Base-by-base conservation (phyloP, 2,113 vertebrate species). In the Dicrurus megarhynchus region DNA sequence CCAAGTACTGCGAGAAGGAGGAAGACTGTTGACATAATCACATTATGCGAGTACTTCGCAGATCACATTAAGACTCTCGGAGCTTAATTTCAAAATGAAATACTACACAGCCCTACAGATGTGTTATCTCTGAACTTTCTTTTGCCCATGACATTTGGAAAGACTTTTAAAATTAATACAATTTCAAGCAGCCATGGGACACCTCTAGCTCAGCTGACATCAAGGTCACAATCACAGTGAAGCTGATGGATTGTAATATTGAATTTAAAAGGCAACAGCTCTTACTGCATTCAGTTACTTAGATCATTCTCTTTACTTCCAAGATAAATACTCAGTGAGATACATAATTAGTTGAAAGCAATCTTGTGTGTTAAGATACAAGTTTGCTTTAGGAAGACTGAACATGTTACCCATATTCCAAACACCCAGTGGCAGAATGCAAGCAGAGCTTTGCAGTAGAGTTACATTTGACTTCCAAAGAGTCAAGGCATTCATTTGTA, bases 371-470 rank as follows among this genome's bases (percentile, higher is more conserved):
- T 56, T 85, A 57, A 63, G 39, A 33, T 10, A 47, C 0, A 6
- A n/a, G 11, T 52, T 68, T 42, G 37, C 39, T 88, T 93, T 63
- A 81, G 35, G 39, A 81, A 53, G 39, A 44, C 39, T 28, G 39
- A 86, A 61, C 13, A 7, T 19, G 41, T 9, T 63, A 35, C 6
- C 41, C 41, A 7, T 32, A 64, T 41, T 69, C 17, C 76, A 76
- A 85, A 79, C 8, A 59, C 14, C 7, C 8, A 5, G 12, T 0
- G 2, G 24, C 50, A 88, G 22, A 86, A 80, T 0, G 3, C 26
- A 75, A 68, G 35, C 33, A 27, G 20, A 89, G 18, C 32, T 74
- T 91, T 88, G 42, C 1, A 0, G 39, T 7, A 33, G 0, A 49
- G 44, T 59, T 75, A 93, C 24, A 27, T 16, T 53, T 80, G 67